Percentiles rank a stretch among this genome's conserved stretches.
Evolutionary conservation across 2,888 invertebrate genomes (phyloP).

Genomic region (Bursaphelenchus okinawaensis): DNA sequence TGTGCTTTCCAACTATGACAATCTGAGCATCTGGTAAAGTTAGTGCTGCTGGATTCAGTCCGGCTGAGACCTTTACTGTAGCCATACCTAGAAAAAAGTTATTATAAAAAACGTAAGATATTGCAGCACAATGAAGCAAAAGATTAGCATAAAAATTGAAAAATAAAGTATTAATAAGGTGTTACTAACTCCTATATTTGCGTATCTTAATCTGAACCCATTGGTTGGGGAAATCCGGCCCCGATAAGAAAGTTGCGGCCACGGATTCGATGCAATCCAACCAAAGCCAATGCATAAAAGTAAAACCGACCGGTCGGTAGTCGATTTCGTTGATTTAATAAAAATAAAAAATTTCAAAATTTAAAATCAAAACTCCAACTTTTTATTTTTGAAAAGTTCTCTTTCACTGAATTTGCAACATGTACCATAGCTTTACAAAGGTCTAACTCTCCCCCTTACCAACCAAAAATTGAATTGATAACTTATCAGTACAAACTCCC

Average conservation of each 20-base stretch:
- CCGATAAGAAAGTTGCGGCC: constrained; percentile 8
- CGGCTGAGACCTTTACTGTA: constrained; percentile 18
- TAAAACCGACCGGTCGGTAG: neutral
- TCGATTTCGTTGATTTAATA: too few species aligned
- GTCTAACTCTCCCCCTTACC: too few species aligned
- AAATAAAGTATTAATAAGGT: neutral
- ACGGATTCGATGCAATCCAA: constrained; percentile 4
- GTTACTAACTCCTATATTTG: neutral
- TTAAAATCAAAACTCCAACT: too few species aligned
- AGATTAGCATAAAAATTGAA: too few species aligned
- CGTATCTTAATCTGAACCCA: constrained; percentile 9
- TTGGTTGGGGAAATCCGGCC: constrained; percentile 13
- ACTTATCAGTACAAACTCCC: neutral
- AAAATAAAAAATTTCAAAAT: neutral
- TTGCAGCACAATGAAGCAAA: neutral
- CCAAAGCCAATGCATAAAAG: neutral
- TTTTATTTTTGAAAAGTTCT: too few species aligned
- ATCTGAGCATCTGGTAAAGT: constrained; percentile 22
- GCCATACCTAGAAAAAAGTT: constrained; percentile 17
- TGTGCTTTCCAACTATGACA: constrained; percentile 28
- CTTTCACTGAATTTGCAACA: too few species aligned
- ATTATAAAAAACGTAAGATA: neutral
- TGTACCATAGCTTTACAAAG: too few species aligned
- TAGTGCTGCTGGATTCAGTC: constrained; percentile 10
- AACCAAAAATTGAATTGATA: neutral